Base-by-base conservation (phyloP, 2,888 invertebrate genomes). In the Apotomis betuletana region DNA sequence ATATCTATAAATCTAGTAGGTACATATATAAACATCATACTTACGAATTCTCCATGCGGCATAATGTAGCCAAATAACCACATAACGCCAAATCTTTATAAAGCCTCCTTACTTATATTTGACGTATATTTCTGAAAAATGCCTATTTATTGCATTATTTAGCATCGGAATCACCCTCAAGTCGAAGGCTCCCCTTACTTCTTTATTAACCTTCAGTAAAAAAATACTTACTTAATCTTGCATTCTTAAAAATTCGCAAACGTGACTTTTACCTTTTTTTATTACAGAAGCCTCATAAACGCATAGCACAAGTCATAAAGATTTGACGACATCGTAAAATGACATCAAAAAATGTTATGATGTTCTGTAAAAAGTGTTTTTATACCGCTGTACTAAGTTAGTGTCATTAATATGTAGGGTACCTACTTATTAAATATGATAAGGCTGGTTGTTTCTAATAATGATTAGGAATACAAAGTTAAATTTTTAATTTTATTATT, bases 301-400 rank as follows among this genome's bases (percentile, higher is more conserved):
- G 68, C 58, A 59, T 64, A 72, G 68, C 59, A 55, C 44, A 52
- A 46, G 60, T 41, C 8, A 51, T 73, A 73, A 73, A 73, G 60
- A 69, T 73, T 73, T 73, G 64, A 73, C 51, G 73, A 60, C 55
- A 49, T 69, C 69, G 57, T 73, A 73, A 73, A 73, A 60, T 46
- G 55, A 64, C 69, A 64, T 73, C 60, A 69, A 73, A 73, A 68
- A 73, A 69, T 65, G 60, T 73, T 69, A 69, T 69, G 73, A 65
- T 46, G 65, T 60, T 73, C 44, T 8, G 54, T 59, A 69, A 71
- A 61, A 69, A 64, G 49, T 61, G 49, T 65, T 64, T 67, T 71
- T 73, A 54, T 44, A 57, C 59, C 44, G 58, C 52, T 52, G 62
- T 44, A 57, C 41, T 67, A 57, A 51, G 36, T 27, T 71, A 67